Conservation (phyloP, 2,113 vertebrate genomes). For the Mola mola region DNA sequence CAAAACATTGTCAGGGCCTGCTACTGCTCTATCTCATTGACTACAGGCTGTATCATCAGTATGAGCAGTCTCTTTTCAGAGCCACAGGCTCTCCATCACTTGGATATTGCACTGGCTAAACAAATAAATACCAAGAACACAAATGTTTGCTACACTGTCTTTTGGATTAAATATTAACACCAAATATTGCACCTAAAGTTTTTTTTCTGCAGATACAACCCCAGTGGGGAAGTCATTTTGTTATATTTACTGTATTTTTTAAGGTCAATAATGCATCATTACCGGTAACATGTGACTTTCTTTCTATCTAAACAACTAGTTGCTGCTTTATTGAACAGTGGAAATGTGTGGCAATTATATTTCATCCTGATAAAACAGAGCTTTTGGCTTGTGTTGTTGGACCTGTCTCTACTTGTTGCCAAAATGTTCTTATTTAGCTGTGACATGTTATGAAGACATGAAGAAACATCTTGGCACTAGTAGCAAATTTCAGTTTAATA, state of each 20-base stretch:
- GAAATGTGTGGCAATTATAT: conserved; percentile 8
- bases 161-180: conserved; percentile 18
- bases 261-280: no score
- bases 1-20: conserved; percentile 40
- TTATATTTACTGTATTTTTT: no score
- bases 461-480: conserved; percentile 5
- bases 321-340: conserved; percentile 18
- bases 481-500: not conserved
- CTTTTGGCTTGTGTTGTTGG: conserved; percentile 12
- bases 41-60: conserved; percentile 53
- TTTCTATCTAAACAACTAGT: no score
- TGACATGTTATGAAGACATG: conserved; percentile 1
- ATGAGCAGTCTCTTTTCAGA: conserved; percentile 39
- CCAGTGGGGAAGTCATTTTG: no score
- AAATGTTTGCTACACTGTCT: conserved; percentile 11
- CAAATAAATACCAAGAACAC: conserved; percentile 20
- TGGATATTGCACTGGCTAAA: conserved; percentile 37
- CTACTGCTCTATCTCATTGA: conserved; percentile 54
- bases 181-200: conserved; percentile 17
- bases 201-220: not conserved
- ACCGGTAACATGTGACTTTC: no score
- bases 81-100: conserved; percentile 36
- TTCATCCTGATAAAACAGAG: conserved; percentile 24
- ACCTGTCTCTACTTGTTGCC: conserved; percentile 16
- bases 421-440: conserved; percentile 26